Evolutionary conservation across 2,113 vertebrate species (phyloP), one percentile per base, ranked within the genome.

Genomic region (Nyctibius bracteatus): DNA sequence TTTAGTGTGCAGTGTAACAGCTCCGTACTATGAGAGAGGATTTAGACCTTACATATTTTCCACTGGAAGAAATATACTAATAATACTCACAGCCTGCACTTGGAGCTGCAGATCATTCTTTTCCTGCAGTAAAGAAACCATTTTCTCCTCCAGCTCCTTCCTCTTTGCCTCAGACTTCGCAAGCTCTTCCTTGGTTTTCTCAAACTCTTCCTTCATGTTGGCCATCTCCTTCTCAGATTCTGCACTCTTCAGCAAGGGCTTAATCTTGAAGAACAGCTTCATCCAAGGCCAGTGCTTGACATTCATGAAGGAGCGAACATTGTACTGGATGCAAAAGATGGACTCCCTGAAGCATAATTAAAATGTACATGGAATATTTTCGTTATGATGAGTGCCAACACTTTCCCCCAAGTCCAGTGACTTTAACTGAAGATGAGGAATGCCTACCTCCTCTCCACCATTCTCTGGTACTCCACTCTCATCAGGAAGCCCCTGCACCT

Each of bases 151-250:
- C 0, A 99, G 85, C 21, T 99, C 98, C 84, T 98, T 98, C 24
- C 98, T 96, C 89, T 98, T 98, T 77, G 98, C 92, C 5, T 99
- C 98, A 16, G 98, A 97, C 63, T 99, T 98, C 1, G 97, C 97
- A 21, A 99, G 97, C 6, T 90, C 97, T 31, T 99, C 98, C 68
- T 98, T 98, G 35, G 97, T 97, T 83, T 98, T 98, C 17, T 98
- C 94, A 94, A 99, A 98, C 55, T 99, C 98, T 81, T 98, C 96
- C 27, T 99, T 99, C 98, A 99, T 98, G 91, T 94, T 98, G 95
- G 98, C 98, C 98, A 99, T 98, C 31, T 99, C 99, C 84, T 99
- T 99, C 93, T 99, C 99, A 2, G 98, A 98, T 88, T 99, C 98
- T 0, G 98, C 98, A 2, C 98, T 98, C 96, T 97, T 98, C 37